A percentile compares a stretch with the other conserved stretches of the same genome.
Evolutionary conservation across 2,888 invertebrate species (phyloP).

Genomic region (Oscheius myriophilus): DNA sequence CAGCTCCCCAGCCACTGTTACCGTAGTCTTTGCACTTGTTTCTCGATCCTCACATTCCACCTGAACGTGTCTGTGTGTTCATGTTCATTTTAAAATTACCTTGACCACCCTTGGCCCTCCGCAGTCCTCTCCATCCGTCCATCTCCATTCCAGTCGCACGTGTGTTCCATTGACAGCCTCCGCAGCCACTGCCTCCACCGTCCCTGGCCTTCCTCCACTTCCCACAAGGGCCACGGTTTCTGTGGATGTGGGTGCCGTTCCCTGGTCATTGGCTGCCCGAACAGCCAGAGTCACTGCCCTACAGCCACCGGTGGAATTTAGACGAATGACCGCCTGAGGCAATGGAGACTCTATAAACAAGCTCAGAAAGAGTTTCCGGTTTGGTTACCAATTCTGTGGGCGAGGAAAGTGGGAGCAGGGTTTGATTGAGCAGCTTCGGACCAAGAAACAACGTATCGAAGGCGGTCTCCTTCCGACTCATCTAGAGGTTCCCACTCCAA

Average conservation of each 20-base stretch:
- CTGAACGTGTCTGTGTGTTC: not conserved
- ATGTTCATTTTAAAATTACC: not conserved
- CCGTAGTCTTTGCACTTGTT: not conserved
- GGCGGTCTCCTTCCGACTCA: constrained; percentile 45
- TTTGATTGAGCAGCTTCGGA: constrained; percentile 34
- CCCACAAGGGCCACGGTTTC: constrained; percentile 57
- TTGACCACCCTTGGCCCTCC: constrained; percentile 19
- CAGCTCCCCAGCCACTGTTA: not conserved
- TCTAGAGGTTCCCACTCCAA: constrained; percentile 68
- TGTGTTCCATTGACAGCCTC: constrained; percentile 24
- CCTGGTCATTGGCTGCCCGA: constrained; percentile 62
- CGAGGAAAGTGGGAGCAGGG: constrained; percentile 23
- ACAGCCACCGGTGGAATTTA: constrained; percentile 51
- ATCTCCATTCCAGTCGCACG: constrained; percentile 16
- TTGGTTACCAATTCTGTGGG: constrained; percentile 23
- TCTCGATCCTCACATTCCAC: constrained; percentile 5
- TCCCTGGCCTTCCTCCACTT: constrained; percentile 5
- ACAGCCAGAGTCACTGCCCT: constrained; percentile 59
- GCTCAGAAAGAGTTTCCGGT: constrained; percentile 8
- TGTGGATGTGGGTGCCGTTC: constrained; percentile 52
- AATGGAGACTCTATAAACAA: constrained; percentile 42
- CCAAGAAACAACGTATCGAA: constrained; percentile 66
- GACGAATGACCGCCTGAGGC: constrained; percentile 44
- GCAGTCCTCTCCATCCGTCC: constrained; percentile 29
- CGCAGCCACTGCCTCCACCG: not conserved